Evolutionary conservation across 1,140 invertebrate species (phyloP).

Genomic region (Acromyrmex echinatior): DNA sequence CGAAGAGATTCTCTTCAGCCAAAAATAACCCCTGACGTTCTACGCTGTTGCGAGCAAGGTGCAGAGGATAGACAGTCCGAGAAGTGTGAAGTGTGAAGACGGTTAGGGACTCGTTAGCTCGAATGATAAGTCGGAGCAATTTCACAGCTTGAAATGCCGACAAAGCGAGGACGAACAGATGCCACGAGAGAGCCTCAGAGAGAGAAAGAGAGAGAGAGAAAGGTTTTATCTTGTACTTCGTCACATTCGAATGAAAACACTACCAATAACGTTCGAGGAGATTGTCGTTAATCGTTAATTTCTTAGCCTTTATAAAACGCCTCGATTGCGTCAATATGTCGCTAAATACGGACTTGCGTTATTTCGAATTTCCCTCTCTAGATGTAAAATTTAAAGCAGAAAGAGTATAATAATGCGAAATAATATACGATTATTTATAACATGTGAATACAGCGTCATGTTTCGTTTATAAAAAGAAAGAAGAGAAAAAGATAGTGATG

Average conservation of each 20-base stretch:
- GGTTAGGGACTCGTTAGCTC: conserved; percentile 84
- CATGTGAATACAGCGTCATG: neutral
- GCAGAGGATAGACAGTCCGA: conserved; percentile 74
- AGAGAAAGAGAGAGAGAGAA: conserved; percentile 52
- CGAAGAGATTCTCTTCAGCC: neutral
- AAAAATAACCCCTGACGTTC: conserved; percentile 50
- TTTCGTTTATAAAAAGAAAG: neutral
- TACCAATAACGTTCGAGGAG: conserved; percentile 10
- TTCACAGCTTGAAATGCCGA: conserved; percentile 80
- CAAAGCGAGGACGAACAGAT: conserved; percentile 75
- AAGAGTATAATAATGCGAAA: neutral
- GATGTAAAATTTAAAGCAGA: neutral
- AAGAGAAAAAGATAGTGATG: neutral
- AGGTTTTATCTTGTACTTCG: conserved; percentile 66
- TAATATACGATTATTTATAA: neutral
- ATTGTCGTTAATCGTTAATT: conserved; percentile 31
- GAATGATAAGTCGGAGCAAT: conserved; percentile 86
- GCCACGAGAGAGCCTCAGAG: conserved; percentile 49
- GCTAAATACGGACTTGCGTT: neutral
- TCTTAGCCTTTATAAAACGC: neutral
- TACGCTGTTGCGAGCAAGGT: conserved; percentile 74
- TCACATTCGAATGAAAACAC: conserved; percentile 66
- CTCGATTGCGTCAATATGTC: conserved; percentile 5
- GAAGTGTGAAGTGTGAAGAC: conserved; percentile 81
- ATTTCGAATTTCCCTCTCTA: neutral